phyloP scores from a whole-genome alignment of 2,888 invertebrate species.

The Tipula helvola region DNA sequence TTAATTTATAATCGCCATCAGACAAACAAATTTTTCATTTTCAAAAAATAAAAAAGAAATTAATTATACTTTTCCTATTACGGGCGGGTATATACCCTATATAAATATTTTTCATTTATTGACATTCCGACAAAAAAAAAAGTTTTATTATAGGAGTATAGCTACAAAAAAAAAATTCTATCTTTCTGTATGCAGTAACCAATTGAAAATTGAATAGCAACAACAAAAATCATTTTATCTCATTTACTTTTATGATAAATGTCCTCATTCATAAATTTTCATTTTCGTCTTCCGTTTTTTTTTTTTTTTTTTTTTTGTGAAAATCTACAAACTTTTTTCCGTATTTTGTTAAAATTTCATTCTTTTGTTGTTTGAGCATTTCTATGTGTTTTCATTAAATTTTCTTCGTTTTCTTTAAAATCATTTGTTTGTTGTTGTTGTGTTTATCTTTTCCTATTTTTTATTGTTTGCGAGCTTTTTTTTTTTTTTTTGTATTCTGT shows the following conservation, averaged over 20 bases:
- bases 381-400: background rate
- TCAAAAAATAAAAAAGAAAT: background rate
- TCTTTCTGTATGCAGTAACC: background rate
- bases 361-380: background rate
- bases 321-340: background rate
- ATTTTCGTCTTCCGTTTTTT: background rate
- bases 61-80: background rate
- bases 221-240: background rate
- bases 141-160: background rate
- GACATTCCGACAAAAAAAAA: background rate
- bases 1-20: background rate
- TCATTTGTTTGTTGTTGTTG: background rate
- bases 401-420: background rate
- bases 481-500: background rate
- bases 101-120: background rate
- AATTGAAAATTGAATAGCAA: background rate
- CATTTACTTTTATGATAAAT: background rate
- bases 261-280: constrained; percentile 4
- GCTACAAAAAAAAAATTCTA: background rate
- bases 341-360: background rate
- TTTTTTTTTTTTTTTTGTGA: background rate
- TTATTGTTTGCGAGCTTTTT: background rate
- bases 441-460: background rate
- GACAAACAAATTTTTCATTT: background rate
- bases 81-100: background rate